Evolutionary conservation across 2,113 vertebrate species (phyloP).

Genomic region (Oxyura jamaicensis): DNA sequence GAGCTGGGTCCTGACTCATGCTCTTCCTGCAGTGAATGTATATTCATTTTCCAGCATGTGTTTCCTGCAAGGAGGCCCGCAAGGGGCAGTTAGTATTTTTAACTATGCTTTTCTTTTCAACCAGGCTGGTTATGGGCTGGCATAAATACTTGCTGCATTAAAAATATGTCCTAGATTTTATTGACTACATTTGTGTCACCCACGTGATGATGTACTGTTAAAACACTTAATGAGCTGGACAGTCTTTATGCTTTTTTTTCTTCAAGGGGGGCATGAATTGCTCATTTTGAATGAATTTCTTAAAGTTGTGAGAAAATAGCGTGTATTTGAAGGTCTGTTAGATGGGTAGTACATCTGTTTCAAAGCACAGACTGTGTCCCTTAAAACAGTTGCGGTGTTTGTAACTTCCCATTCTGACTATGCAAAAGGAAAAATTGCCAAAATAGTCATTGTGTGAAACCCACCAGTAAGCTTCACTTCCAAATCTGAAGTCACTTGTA

Average conservation of each 20-base stretch:
- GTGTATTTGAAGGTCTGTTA: not conserved
- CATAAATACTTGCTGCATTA: not conserved
- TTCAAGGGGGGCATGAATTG: not conserved
- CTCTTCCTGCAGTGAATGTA: not conserved
- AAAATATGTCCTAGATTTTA: not conserved
- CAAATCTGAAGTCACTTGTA: not conserved
- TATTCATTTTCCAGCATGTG: not conserved
- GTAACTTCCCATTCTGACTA: constrained; percentile 8
- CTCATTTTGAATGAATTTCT: not conserved
- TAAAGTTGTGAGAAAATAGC: not conserved
- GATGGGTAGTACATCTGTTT: not conserved
- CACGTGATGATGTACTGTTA: not conserved
- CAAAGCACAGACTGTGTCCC: not conserved
- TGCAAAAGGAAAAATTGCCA: not conserved
- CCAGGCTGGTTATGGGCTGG: not conserved
- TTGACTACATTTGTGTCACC: not conserved
- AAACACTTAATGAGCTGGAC: not conserved
- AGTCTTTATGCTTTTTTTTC: not conserved
- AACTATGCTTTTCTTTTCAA: not conserved
- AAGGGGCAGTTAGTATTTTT: not conserved
- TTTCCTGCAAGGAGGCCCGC: not conserved
- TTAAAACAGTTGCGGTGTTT: not conserved
- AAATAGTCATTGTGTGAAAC: not conserved
- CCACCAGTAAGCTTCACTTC: not conserved
- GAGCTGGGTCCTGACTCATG: not conserved